Conservation (phyloP, 1,140 invertebrate species). For the Brachionus asplanchnoidis region DNA sequence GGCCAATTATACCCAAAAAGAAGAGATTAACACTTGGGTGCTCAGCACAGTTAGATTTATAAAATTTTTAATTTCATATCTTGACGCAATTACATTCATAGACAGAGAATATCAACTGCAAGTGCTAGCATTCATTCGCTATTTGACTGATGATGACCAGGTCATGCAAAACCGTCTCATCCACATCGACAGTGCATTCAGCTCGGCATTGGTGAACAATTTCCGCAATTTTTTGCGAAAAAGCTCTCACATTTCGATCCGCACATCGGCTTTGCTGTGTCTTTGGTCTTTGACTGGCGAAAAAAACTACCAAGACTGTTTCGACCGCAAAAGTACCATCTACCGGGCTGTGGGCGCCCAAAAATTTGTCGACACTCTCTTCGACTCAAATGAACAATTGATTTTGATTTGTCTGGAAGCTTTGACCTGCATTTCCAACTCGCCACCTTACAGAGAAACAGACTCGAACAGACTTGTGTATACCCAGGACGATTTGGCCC, state of each 20-base stretch:
- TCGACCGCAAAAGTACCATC: slow-evolving; percentile 4
- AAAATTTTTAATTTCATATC: not conserved
- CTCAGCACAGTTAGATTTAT: not conserved
- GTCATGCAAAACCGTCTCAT: not conserved
- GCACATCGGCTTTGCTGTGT: not conserved
- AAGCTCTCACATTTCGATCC: not conserved
- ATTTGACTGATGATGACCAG: not conserved
- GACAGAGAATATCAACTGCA: slow-evolving; percentile 5
- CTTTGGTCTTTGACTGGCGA: slow-evolving; percentile 26
- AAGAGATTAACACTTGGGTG: not conserved
- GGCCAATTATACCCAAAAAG: not conserved
- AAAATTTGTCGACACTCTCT: slow-evolving; percentile 26
- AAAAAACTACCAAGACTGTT: not conserved
- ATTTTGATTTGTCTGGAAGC: slow-evolving; percentile 26
- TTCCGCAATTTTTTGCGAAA: slow-evolving; percentile 17
- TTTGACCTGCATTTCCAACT: not conserved
- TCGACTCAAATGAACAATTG: not conserved
- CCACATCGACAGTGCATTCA: not conserved
- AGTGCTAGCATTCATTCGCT: not conserved
- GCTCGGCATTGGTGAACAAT: not conserved
- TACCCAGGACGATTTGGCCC: slow-evolving; percentile 10
- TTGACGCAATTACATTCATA: not conserved
- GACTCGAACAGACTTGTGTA: not conserved
- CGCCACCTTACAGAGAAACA: slow-evolving; percentile 6
- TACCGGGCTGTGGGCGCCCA: not conserved